Base-by-base conservation (phyloP, 1,140 invertebrate species). In the Saccostrea cuccullata region DNA sequence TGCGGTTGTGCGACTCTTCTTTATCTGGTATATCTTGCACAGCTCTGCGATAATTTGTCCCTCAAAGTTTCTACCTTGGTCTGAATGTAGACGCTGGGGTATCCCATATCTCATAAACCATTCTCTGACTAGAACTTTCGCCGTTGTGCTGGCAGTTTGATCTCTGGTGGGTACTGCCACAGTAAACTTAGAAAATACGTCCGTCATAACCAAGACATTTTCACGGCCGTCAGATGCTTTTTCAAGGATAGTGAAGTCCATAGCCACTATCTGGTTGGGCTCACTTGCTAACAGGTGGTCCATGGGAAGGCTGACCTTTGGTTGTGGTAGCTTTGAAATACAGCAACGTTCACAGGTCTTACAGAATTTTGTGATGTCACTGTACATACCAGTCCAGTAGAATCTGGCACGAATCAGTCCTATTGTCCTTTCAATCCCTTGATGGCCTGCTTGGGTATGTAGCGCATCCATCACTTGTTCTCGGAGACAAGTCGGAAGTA, bases 201-300 rank as follows among this genome's bases (percentile, higher is more conserved):
- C 86, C 0, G 86, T 84, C 36, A 85, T 89, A 20, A 91, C 90
- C 30, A 91, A 85, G 2, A 91, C 88, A 88, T 92, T 90, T 87
- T 92, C 89, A 13, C 83, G 47, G 1, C 89, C 89, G 85, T 88
- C 85, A 5, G 40, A 82, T 15, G 89, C 73, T 87, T 58, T 64
- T 70, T 91, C 90, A 9, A 91, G 36, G 13, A 90, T 13, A n/a
- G 86, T 89, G 55, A 58, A 90, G 60, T 91, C 90, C 13, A 90
- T 87, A 23, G 90, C 89, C 56, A 91, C 47, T 55, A 90, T 85
- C 73, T 88, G 88, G 36, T 87, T 87, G n/a, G 90, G 90, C 20
- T 82, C 67, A 60, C 26, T 82, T n/a, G 89, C 89, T 40, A 88
- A n/a, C 30, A 91, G 30, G 40, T 87, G 87, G 60, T 84, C 58